Base-by-base conservation (phyloP, 1,140 invertebrate genomes). In the Mactra quadrangularis region DNA sequence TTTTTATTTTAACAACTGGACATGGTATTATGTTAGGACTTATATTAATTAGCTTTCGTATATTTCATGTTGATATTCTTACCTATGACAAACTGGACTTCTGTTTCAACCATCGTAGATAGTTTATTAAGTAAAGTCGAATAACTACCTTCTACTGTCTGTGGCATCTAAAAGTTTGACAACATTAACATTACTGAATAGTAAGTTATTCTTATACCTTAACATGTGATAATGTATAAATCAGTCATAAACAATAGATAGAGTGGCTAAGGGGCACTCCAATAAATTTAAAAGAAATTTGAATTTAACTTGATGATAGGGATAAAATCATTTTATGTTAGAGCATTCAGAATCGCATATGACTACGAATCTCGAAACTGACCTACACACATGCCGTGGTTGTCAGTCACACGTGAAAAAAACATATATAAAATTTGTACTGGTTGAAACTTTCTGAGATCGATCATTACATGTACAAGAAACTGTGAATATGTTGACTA, bases 51-150 rank as follows among this genome's bases (percentile, higher is more conserved):
- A n/a, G n/a, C n/a, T n/a, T n/a, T n/a, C n/a, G n/a, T n/a, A n/a
- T n/a, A n/a, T n/a, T n/a, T n/a, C n/a, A n/a, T n/a, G n/a, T n/a
- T n/a, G n/a, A n/a, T n/a, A n/a, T n/a, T n/a, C n/a, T 11, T 71
- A 81, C 77, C 77, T 60, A 66, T 81, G 22, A 81, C 77, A 70
- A 55, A 50, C 1, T 81, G 64, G 3, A 38, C 35, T 22, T 81
- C 77, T 35, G 38, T 81, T 0, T 45, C 53, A 19, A 35, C 22
- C 19, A 64, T 53, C 27, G 38, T 25, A 2, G 77, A 57, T 66
- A 81, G 35, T 29, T 71, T 70, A 31, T 81, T 59, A 31, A 81
- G 29, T 31, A 81, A 33, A 1, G 76, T 55, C 1, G 25, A 45
- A 33, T 78, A 71, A 25, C 29, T 71, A 27, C 25, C 25, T 25